Percentiles rank a stretch among this genome's conserved stretches.
phyloP scores from a whole-genome alignment of 1,140 invertebrate species.

The Octopus sinensis region DNA sequence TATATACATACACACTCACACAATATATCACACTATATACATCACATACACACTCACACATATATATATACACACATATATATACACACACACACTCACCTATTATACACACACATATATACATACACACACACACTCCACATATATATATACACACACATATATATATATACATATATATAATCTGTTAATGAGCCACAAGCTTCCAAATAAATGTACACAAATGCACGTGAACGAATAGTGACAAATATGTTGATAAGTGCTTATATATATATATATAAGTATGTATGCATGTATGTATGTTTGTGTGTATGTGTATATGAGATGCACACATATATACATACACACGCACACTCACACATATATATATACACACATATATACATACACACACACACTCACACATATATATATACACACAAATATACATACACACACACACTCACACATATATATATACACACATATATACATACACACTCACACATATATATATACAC shows the following conservation, averaged over 20 bases:
- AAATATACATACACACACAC: background rate
- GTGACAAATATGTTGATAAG: background rate
- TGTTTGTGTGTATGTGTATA: background rate
- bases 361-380: background rate
- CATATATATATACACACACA: no score
- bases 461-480: background rate
- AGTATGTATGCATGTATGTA: background rate
- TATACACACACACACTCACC: no score
- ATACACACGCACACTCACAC: background rate
- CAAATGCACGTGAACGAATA: background rate
- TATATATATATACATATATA: no score
- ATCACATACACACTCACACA: no score
- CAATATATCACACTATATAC: no score
- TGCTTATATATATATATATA: background rate
- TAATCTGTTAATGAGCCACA: no score
- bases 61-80: no score
- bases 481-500: background rate
- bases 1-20: no score
- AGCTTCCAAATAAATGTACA: background rate
- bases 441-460: background rate
- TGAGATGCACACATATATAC: background rate
- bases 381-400: background rate
- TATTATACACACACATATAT: no score
- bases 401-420: background rate
- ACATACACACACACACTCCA: no score